Evolutionary conservation across 2,888 invertebrate genomes (phyloP).

Genomic region (Polymixis lichenea): DNA sequence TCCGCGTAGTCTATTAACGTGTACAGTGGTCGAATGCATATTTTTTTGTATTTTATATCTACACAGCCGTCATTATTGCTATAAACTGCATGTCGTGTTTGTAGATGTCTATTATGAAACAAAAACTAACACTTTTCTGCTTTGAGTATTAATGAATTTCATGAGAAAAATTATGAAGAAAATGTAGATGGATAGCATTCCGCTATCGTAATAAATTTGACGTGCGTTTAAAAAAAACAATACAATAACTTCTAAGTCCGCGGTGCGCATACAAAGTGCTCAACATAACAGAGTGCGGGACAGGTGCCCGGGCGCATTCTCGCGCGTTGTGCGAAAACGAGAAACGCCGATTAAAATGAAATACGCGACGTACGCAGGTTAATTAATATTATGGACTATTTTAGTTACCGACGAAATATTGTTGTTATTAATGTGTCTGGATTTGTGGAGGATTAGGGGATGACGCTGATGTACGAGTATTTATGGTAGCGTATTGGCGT

Average conservation of each 20-base stretch:
- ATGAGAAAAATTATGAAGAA: constrained; percentile 36
- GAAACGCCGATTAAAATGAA: constrained; percentile 86
- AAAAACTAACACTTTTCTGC: constrained; percentile 9
- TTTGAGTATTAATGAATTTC: constrained; percentile 14
- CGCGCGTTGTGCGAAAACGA: constrained; percentile 81
- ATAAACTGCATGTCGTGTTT: constrained; percentile 22
- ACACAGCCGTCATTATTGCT: constrained; percentile 31
- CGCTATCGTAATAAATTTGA: constrained; percentile 58
- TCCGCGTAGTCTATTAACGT: constrained; percentile 84
- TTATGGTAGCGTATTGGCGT: constrained; percentile 34
- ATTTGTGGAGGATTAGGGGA: constrained; percentile 64
- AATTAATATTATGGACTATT: constrained; percentile 85
- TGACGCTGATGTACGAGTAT: constrained; percentile 47
- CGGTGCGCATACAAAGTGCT: constrained; percentile 73
- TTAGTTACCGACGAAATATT: constrained; percentile 82
- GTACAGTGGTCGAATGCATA: constrained; percentile 65
- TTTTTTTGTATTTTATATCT: constrained; percentile 62
- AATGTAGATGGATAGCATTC: constrained; percentile 43
- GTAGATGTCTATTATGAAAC: constrained; percentile 1
- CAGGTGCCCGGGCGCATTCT: constrained; percentile 84
- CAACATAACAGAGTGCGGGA: constrained; percentile 80
- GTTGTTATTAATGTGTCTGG: constrained; percentile 86
- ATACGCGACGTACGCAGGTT: constrained; percentile 80
- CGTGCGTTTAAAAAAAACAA: constrained; percentile 64
- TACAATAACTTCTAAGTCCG: constrained; percentile 73